Evolutionary conservation across 2,113 vertebrate species (phyloP).

Genomic region (Nanorana parkeri): DNA sequence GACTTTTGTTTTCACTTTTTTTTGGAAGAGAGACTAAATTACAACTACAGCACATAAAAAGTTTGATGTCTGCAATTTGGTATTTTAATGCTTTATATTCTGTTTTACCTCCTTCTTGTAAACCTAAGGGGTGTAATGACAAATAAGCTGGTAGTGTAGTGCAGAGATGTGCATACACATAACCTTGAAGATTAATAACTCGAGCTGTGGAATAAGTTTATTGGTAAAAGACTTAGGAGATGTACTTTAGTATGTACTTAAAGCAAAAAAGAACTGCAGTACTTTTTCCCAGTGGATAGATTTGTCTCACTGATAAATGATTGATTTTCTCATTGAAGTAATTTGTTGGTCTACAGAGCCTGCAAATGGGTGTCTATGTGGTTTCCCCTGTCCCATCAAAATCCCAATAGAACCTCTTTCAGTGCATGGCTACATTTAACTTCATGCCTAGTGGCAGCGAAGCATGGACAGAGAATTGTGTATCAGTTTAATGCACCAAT

Average conservation of each 20-base stretch:
- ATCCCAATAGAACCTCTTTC: conserved; percentile 5
- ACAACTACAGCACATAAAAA: too few species aligned
- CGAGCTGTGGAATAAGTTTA: background rate
- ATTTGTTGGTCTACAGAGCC: background rate
- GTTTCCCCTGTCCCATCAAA: background rate
- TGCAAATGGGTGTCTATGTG: conserved; percentile 1
- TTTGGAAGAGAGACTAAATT: conserved; percentile 1
- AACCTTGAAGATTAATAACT: background rate
- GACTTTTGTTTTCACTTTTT: too few species aligned
- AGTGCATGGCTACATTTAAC: conserved; percentile 1
- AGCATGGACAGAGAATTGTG: conserved; percentile 4
- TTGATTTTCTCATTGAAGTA: conserved; percentile 28
- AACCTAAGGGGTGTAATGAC: background rate
- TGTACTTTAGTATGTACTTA: background rate
- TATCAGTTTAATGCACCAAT: conserved; percentile 23
- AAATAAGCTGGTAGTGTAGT: background rate
- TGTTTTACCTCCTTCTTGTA: background rate
- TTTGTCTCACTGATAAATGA: conserved; percentile 33
- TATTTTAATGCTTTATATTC: background rate
- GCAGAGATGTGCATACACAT: background rate
- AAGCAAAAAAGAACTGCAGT: background rate
- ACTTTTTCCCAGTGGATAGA: background rate
- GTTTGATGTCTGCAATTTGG: background rate
- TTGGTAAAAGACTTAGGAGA: background rate
- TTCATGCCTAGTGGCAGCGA: background rate